Percentiles rank a stretch among this genome's conserved stretches.
These are phyloP conservation scores for Nymphalis urticae DNA, from an alignment of 2,888 invertebrate genomes.

Conservation along the genomic window DNA sequence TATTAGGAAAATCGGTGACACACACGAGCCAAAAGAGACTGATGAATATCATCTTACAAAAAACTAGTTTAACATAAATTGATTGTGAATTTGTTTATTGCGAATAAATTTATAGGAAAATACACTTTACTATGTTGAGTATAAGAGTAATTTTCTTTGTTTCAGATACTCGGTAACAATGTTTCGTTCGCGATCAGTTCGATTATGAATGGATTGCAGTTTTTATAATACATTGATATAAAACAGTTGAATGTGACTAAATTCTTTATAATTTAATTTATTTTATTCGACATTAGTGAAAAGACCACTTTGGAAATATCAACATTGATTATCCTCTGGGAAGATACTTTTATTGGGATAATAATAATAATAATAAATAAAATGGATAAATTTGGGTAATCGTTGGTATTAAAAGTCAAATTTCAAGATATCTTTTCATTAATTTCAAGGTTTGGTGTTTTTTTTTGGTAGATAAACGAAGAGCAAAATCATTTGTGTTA, in stretches of 20 bases:
- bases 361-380: too few species aligned
- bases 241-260: neutral
- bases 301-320: too few species aligned
- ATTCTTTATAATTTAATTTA: neutral
- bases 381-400: too few species aligned
- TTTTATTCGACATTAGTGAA: neutral
- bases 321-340: too few species aligned
- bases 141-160: neutral
- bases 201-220: conserved; percentile 6
- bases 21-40: neutral
- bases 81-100: neutral
- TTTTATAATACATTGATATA: neutral
- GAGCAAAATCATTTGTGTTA: too few species aligned
- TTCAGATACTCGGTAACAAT: neutral
- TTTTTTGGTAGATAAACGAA: too few species aligned
- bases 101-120: neutral
- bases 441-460: too few species aligned
- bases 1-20: too few species aligned
- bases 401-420: neutral
- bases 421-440: neutral
- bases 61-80: neutral
- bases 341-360: too few species aligned
- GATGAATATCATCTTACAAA: neutral
- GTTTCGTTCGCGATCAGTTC: neutral
- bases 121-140: neutral